Conservation (phyloP, 2,113 vertebrate genomes). For the Rhinoptilus africanus region DNA sequence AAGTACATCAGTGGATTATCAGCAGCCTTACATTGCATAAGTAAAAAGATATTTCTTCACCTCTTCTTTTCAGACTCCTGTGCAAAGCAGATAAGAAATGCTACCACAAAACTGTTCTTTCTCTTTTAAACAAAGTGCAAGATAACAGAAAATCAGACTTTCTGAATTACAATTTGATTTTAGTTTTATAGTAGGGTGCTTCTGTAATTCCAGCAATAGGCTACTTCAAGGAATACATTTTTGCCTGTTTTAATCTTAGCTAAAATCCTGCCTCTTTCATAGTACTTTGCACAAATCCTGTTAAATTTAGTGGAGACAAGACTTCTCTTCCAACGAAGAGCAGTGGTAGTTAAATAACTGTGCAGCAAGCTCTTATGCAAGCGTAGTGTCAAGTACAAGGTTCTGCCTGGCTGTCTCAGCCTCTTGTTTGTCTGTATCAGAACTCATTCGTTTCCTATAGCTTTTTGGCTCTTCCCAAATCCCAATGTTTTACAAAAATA, state of each 20-base stretch:
- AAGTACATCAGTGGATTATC: background rate
- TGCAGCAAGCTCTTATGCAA: background rate
- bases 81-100: background rate
- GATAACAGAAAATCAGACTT: background rate
- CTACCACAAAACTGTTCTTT: background rate
- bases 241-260: background rate
- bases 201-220: background rate
- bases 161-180: background rate
- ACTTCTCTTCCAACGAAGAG: background rate
- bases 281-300: background rate
- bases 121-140: background rate
- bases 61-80: background rate
- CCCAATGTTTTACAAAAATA: background rate
- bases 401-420: background rate
- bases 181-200: background rate
- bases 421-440: background rate
- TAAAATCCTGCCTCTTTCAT: background rate
- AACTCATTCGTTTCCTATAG: background rate
- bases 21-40: background rate
- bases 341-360: background rate
- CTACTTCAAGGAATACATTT: background rate
- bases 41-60: background rate
- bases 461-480: background rate
- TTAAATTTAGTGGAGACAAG: background rate
- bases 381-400: background rate